Evolutionary conservation across 1,140 invertebrate species (phyloP).

Genomic region (Scylla paramamosain): DNA sequence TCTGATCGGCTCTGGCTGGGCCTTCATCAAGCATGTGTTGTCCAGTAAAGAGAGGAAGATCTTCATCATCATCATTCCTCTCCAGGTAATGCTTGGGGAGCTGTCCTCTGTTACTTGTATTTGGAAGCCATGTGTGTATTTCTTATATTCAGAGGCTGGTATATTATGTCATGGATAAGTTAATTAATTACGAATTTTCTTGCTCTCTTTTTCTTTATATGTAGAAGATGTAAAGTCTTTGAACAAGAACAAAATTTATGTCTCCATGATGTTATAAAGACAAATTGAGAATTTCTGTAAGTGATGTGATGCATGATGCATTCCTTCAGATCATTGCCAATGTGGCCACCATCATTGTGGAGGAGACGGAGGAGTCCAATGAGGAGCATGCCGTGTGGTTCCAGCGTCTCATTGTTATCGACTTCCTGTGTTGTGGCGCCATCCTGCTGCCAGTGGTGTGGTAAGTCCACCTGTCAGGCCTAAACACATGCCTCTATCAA

Average conservation of each 20-base stretch:
- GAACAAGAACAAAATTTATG: too few species aligned
- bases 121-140: too few species aligned
- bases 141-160: too few species aligned
- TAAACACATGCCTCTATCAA: too few species aligned
- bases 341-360: slow-evolving; percentile 97
- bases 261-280: too few species aligned
- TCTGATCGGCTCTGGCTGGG: slow-evolving; percentile 98
- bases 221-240: too few species aligned
- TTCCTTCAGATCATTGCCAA: slow-evolving; percentile 92
- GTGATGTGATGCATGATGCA: too few species aligned
- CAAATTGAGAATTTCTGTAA: too few species aligned
- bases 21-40: slow-evolving; percentile 98
- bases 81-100: slow-evolving; percentile 87
- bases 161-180: too few species aligned
- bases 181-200: too few species aligned
- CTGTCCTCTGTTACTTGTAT: too few species aligned
- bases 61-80: slow-evolving; percentile 98
- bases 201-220: too few species aligned
- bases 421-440: slow-evolving; percentile 97
- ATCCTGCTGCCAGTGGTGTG: slow-evolving; percentile 97
- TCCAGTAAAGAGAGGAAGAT: slow-evolving; percentile 98
- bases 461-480: slow-evolving; percentile 80
- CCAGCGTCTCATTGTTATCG: slow-evolving; percentile 96
- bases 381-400: slow-evolving; percentile 94
- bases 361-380: slow-evolving; percentile 97